These are phyloP conservation scores for Cerastis rubricosa DNA, from an alignment of 2,888 invertebrate species.

Conservation along the genomic window DNA sequence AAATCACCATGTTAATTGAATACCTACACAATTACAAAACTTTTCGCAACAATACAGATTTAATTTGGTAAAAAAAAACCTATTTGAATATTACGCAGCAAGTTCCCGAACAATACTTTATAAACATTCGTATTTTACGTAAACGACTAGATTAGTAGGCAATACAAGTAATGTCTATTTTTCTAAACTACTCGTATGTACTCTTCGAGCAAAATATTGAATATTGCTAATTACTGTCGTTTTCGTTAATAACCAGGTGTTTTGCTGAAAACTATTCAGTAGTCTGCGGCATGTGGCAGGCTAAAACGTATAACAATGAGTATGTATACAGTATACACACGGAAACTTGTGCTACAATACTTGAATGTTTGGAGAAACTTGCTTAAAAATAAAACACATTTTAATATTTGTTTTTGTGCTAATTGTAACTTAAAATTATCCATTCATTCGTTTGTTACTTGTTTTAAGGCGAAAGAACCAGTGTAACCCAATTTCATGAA, in stretches of 20 bases:
- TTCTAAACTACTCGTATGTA: background rate
- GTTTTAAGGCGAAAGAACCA: background rate
- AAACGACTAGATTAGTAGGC: constrained; percentile 16
- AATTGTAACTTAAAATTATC: background rate
- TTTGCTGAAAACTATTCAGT: constrained; percentile 32
- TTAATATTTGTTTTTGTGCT: background rate
- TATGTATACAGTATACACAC: background rate
- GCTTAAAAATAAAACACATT: background rate
- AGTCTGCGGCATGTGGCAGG: background rate
- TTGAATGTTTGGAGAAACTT: background rate
- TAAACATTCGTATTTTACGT: constrained; percentile 8
- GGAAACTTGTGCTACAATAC: background rate
- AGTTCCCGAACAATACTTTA: background rate
- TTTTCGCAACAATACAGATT: background rate
- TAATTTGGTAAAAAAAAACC: background rate
- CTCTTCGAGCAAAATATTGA: constrained; percentile 52
- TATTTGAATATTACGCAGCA: background rate
- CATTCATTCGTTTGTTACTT: background rate
- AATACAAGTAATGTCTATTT: background rate
- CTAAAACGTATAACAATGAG: constrained; percentile 6
- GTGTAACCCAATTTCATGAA: background rate
- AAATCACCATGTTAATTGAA: background rate
- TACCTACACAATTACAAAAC: background rate
- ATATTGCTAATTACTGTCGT: constrained; percentile 33
- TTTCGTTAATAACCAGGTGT: constrained; percentile 33